These are phyloP conservation scores for Prosapia bicincta DNA, from an alignment of 2,888 invertebrate genomes.

Conservation along the genomic window DNA sequence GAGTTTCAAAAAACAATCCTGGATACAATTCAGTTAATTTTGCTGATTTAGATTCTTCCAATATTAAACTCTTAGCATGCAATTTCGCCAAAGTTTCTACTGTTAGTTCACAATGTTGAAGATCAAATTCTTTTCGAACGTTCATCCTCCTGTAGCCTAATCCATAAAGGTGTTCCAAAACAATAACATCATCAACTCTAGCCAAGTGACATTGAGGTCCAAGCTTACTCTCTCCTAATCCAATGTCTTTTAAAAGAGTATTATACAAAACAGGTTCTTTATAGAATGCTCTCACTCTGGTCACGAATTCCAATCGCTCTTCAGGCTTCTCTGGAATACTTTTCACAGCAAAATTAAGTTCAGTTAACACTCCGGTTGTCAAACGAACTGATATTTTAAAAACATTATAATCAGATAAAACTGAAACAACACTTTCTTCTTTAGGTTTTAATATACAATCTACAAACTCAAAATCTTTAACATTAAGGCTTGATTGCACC, in stretches of 20 bases:
- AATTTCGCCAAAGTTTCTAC: slow-evolving; percentile 20
- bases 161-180: slow-evolving; percentile 13
- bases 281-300: slow-evolving; percentile 17
- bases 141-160: slow-evolving; percentile 11
- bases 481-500: slow-evolving; percentile 2
- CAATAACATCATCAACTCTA: slow-evolving; percentile 11
- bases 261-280: slow-evolving; percentile 30
- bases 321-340: slow-evolving; percentile 9
- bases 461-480: slow-evolving; percentile 9
- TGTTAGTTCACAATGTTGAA: slow-evolving; percentile 16
- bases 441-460: neutral
- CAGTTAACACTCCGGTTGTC: slow-evolving; percentile 4
- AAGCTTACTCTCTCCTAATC: neutral
- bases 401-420: slow-evolving; percentile 13
- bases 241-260: slow-evolving; percentile 22
- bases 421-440: neutral
- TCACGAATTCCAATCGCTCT: slow-evolving; percentile 22
- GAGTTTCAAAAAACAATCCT: slow-evolving; percentile 9
- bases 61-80: slow-evolving; percentile 17
- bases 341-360: slow-evolving; percentile 19
- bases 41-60: slow-evolving; percentile 12
- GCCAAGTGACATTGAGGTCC: slow-evolving; percentile 18
- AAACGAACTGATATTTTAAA: slow-evolving; percentile 10
- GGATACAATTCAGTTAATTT: slow-evolving; percentile 13
- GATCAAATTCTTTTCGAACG: slow-evolving; percentile 11